Evolutionary conservation across 2,888 invertebrate genomes (phyloP).

Genomic region (Eumerus sabulonum): DNA sequence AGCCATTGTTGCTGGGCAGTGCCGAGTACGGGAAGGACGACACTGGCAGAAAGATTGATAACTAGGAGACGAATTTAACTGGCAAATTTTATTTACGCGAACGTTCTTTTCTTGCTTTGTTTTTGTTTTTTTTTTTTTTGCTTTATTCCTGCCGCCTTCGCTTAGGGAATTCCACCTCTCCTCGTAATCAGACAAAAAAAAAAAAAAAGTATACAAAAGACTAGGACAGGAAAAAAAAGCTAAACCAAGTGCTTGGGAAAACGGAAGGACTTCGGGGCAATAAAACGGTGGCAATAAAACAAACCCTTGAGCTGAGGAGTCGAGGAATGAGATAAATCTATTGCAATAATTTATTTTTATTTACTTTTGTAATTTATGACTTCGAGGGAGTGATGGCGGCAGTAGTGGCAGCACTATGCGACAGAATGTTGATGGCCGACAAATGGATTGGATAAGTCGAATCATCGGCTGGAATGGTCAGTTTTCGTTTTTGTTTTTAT

Average conservation of each 20-base stretch:
- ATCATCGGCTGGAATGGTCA: constrained; percentile 40
- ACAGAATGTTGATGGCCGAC: constrained; percentile 51
- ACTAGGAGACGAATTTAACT: constrained; percentile 68
- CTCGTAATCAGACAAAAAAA: not conserved
- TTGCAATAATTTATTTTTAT: constrained; percentile 68
- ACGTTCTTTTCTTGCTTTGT: constrained; percentile 39
- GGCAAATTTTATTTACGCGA: constrained; percentile 65
- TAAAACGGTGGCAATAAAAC: constrained; percentile 65
- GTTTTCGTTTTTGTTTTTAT: not conserved
- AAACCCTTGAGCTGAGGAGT: constrained; percentile 46
- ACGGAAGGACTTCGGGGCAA: constrained; percentile 63
- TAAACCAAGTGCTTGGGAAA: constrained; percentile 11
- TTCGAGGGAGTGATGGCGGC: constrained; percentile 30
- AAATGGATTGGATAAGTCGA: constrained; percentile 42
- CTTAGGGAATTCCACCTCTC: constrained; percentile 17
- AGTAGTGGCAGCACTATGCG: constrained; percentile 1
- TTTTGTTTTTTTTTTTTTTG: constrained; percentile 17
- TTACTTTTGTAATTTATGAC: constrained; percentile 69
- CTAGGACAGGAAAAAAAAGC: not conserved
- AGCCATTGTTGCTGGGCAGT: not conserved
- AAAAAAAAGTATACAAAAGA: no score
- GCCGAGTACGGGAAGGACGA: constrained; percentile 23
- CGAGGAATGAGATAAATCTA: constrained; percentile 62
- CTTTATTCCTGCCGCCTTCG: constrained; percentile 26
- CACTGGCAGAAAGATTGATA: constrained; percentile 58